Evolutionary conservation across 1,140 invertebrate species (phyloP).

Genomic region (Brachionus sp.): DNA sequence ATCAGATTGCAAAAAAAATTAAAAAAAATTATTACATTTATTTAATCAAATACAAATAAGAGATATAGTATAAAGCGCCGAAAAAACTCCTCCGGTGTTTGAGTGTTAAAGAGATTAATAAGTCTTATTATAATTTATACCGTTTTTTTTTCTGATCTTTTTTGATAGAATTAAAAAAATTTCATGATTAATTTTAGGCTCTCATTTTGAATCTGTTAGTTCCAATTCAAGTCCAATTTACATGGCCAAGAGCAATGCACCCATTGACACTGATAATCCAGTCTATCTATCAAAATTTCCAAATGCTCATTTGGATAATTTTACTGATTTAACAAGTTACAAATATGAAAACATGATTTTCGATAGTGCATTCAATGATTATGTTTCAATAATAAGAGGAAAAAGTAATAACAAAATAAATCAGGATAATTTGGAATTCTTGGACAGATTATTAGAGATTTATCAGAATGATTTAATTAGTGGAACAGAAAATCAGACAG

Average conservation of each 20-base stretch:
- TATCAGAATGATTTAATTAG: neutral
- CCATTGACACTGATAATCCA: neutral
- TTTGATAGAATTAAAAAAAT: too few relatives aligned
- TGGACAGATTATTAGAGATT: neutral
- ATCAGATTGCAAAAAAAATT: too few relatives aligned
- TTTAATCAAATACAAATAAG: too few relatives aligned
- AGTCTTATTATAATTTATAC: too few relatives aligned
- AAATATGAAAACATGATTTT: neutral
- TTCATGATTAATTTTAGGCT: neutral
- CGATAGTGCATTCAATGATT: neutral
- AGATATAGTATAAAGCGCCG: too few relatives aligned
- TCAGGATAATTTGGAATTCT: neutral
- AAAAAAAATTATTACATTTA: too few relatives aligned
- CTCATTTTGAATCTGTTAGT: neutral
- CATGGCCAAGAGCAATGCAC: neutral
- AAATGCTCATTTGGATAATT: neutral
- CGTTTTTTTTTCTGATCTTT: too few relatives aligned
- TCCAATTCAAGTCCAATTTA: neutral
- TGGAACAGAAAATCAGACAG: neutral
- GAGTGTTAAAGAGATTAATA: too few relatives aligned
- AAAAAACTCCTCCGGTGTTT: too few relatives aligned
- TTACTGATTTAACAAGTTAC: neutral
- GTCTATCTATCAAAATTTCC: constrained; percentile 4
- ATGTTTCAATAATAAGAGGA: neutral
- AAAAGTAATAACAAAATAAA: neutral